Conservation (phyloP, 2,797 vertebrate species). For the Sylvilagus floridanus region DNA sequence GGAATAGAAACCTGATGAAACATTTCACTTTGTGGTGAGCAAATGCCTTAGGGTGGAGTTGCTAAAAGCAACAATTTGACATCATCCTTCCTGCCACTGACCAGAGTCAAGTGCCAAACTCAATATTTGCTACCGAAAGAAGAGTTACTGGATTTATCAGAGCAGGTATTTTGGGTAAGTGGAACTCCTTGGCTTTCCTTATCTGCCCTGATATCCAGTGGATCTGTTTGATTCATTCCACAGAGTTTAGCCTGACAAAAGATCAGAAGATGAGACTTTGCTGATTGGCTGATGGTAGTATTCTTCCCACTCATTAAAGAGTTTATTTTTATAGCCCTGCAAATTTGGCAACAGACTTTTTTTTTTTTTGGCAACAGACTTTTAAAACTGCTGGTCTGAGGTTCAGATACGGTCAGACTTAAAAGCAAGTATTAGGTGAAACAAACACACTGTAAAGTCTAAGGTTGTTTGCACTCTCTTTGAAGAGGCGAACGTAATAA, state of each 20-base stretch:
- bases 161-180: neutral
- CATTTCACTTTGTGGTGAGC: neutral
- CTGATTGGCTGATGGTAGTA: neutral
- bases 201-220: neutral
- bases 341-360: neutral
- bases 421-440: neutral
- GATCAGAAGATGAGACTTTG: neutral
- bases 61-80: neutral
- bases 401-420: neutral
- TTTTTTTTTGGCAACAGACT: neutral
- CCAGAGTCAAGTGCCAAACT: neutral
- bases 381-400: neutral
- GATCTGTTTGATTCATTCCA: neutral
- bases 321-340: neutral
- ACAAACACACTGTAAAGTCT: neutral
- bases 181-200: neutral
- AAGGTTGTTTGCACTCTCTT: neutral
- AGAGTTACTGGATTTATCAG: neutral
- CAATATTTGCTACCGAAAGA: neutral
- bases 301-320: conserved; percentile 1
- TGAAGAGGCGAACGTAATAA: neutral
- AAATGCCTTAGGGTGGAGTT: neutral
- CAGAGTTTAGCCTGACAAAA: neutral
- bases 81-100: neutral
- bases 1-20: neutral